Base-by-base conservation (phyloP, 2,888 invertebrate species). In the Lissocephala sabroskyi region DNA sequence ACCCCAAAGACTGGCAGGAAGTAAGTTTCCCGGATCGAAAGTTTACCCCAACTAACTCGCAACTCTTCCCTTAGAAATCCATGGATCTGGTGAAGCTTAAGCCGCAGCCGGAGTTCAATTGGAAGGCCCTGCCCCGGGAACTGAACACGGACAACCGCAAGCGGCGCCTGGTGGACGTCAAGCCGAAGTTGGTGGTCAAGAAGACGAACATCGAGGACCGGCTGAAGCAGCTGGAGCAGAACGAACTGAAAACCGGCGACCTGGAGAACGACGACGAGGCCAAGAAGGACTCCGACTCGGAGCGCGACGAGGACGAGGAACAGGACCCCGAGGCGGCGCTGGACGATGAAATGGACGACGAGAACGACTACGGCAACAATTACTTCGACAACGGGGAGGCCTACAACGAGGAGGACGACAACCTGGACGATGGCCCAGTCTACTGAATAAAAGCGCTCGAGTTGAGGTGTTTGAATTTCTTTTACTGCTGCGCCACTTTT, bases 351-450 rank as follows among this genome's bases (percentile, higher is more conserved):
- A 90, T 94, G 88, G 95, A 95, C 79, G 94, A 94, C 75, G 95
- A 94, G 14, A 95, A 94, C 16, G 94, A 95, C 82, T 95, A 95
- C 79, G 92, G 91, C 0, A 92, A 93, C 68, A 94, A 91, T 79
- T 94, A 94, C 81, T 95, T 95, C 82, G 94, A 95, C 80, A 94
- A 94, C 82, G 95, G 94, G 1, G 95, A 95, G 84, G 90, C 89
- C 23, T 94, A 92, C 80, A 94, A 94, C 79, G 94, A 94, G 53
- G 94, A 95, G 65, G 94, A 94, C 76, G 94, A 95, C 68, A 92
- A 92, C 80, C 84, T 92, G 56, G 94, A 94, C 81, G 94, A 94
- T 85, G 94, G 93, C 10, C 92, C 94, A 40, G 88, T 92, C 50
- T 94, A 92, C 65, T 85, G 61, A 79, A 35, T 42, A 11, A 32